Conservation (phyloP, 2,113 vertebrate species). For the Ictalurus furcatus region DNA sequence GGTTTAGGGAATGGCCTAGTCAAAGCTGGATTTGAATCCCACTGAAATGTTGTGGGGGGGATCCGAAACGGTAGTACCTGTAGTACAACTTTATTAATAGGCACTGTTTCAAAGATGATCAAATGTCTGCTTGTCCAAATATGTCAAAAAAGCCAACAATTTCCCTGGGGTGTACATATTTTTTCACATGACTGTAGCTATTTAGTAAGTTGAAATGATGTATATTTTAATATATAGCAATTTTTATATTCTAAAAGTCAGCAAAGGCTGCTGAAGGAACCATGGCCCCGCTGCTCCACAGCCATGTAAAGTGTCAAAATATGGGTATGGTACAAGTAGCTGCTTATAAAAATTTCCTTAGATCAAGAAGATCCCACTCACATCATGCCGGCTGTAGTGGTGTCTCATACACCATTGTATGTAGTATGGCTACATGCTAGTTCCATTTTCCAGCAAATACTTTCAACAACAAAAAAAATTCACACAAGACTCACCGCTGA, state of each 20-base stretch:
- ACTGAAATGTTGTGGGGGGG: no score
- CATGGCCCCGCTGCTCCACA: neutral
- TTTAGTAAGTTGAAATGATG: neutral
- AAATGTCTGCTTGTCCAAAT: no score
- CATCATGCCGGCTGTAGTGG: neutral
- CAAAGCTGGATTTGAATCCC: no score
- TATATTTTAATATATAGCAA: neutral
- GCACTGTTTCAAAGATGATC: no score
- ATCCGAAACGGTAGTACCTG: no score
- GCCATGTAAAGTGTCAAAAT: neutral
- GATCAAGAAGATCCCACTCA: neutral
- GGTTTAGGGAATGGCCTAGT: no score
- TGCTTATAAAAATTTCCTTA: neutral
- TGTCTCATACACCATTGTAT: neutral
- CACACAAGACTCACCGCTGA: neutral
- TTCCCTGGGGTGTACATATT: no score
- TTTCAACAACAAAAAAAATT: neutral
- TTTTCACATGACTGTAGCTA: neutral
- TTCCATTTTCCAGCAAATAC: neutral
- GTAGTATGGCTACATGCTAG: neutral
- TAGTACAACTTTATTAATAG: no score
- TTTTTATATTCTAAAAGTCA: neutral
- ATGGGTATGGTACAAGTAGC: neutral
- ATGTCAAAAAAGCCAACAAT: no score
- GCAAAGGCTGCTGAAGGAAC: neutral